Base-by-base conservation (phyloP, 2,888 invertebrate species). In the Drymonia ruficornis region DNA sequence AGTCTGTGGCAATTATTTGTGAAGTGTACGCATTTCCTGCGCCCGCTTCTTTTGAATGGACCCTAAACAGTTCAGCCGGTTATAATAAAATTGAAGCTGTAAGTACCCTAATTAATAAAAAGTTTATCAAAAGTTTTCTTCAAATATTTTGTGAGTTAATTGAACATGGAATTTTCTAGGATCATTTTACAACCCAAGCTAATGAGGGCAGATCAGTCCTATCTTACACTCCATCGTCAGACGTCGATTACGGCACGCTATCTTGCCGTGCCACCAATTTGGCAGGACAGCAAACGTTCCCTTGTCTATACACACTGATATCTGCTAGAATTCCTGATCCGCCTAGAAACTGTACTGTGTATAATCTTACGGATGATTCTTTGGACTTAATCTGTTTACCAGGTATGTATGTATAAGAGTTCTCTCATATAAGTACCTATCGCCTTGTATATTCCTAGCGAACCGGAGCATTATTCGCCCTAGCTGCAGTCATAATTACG, bases 31-130 rank as follows among this genome's bases (percentile, higher is more conserved):
- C 97, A 44, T 97, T 96, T 84, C 97, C 98, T 44, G 94, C 96
- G 18, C 97, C 97, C 28, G 95, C 96, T 75, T 95, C 94, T 69
- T 98, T 97, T 88, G 96, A 96, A 81, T 98, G 98, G 98, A 95
- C 96, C 45, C 97, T 98, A 86, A 98, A 98, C 92, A 98, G 96
- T 89, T 97, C 97, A 29, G 96, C 96, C 38, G 96, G 97, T 76
- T 95, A 95, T 70, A 94, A 95, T 66, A 96, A 97, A 80, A 96
- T 97, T 31, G 87, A 91, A 65, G 76, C 87, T 49, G 91, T 91
- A 72, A 89, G 89, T 84, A n/a, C 13, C 13, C 3, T 36, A 36
- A 36, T 36, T 36, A 4, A 36, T 36, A 23, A 23, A 7, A 2
- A 2, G 23, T 1, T n/a, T n/a, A n/a, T n/a, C n/a, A n/a, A n/a